phyloP scores from a whole-genome alignment of 2,797 vertebrate species.

The Avahi laniger region DNA sequence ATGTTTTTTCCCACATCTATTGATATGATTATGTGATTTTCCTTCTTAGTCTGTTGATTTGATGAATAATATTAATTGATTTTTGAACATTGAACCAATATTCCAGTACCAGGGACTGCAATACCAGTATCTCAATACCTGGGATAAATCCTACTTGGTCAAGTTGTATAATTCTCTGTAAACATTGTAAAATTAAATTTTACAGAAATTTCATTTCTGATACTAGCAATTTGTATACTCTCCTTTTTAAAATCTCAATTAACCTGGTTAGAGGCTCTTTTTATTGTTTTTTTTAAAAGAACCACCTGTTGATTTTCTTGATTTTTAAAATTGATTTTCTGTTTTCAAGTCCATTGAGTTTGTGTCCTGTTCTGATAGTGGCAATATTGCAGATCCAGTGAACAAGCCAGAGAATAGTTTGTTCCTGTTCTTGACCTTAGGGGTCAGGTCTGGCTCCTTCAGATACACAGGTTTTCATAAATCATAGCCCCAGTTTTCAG shows the following conservation, averaged over 20 bases:
- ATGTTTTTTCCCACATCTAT: background rate
- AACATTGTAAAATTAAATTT: background rate
- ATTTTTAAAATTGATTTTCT: background rate
- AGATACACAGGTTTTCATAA: background rate
- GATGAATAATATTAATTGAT: background rate
- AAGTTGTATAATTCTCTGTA: background rate
- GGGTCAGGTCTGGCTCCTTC: background rate
- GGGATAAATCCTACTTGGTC: background rate
- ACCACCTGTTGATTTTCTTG: background rate
- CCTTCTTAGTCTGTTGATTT: background rate
- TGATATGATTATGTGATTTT: background rate
- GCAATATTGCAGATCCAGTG: background rate
- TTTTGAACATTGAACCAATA: background rate
- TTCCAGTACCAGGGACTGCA: background rate
- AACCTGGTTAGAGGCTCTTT: background rate
- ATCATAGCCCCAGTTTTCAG: background rate
- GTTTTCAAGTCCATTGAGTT: background rate
- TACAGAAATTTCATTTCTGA: background rate
- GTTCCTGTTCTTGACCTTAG: background rate
- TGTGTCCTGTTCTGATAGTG: background rate
- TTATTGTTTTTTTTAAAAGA: background rate
- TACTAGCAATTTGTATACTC: background rate
- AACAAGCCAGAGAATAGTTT: background rate
- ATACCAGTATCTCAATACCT: background rate
- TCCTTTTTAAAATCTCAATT: background rate